Percentiles rank a stretch among this genome's conserved stretches.
Evolutionary conservation across 2,888 invertebrate species (phyloP).

Genomic region (Didymodactylos carnosus): DNA sequence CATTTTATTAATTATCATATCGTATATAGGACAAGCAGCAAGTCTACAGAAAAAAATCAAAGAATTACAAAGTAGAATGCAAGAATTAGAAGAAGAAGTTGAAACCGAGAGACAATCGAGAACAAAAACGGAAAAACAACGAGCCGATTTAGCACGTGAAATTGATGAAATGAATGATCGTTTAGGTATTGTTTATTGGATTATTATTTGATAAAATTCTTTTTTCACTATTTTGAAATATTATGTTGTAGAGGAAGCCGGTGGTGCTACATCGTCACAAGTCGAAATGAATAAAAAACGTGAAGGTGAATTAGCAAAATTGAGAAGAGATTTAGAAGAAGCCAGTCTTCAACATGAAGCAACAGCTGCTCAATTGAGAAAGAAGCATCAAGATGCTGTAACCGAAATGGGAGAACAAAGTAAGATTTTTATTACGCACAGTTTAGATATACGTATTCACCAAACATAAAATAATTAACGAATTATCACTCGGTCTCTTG

Average conservation of each 20-base stretch:
- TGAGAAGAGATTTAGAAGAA: constrained; percentile 88
- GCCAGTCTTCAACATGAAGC: constrained; percentile 95
- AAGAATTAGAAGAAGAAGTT: constrained; percentile 96
- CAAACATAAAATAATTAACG: too few relatives aligned
- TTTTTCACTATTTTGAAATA: too few relatives aligned
- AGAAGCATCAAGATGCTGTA: constrained; percentile 98
- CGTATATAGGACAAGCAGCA: constrained; percentile 77
- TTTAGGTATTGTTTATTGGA: too few relatives aligned
- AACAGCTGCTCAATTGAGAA: constrained; percentile 80
- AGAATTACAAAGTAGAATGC: constrained; percentile 52
- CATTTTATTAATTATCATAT: too few relatives aligned
- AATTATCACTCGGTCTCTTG: too few relatives aligned
- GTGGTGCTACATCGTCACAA: constrained; percentile 88
- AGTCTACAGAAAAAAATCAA: constrained; percentile 71
- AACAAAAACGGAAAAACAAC: constrained; percentile 82
- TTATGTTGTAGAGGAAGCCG: constrained; percentile 99
- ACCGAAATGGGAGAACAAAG: constrained; percentile 99
- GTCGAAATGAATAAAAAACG: constrained; percentile 96
- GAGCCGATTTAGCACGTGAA: constrained; percentile 69
- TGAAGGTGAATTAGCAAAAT: constrained; percentile 92
- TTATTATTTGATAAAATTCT: too few relatives aligned
- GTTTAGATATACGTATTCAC: too few relatives aligned
- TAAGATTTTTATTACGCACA: too few relatives aligned
- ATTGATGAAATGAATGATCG: constrained; percentile 10
- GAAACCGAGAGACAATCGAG: constrained; percentile 95